Percentiles rank a stretch among this genome's conserved stretches.
Conservation (phyloP, 2,113 vertebrate species). For the Shinisaurus crocodilurus region DNA sequence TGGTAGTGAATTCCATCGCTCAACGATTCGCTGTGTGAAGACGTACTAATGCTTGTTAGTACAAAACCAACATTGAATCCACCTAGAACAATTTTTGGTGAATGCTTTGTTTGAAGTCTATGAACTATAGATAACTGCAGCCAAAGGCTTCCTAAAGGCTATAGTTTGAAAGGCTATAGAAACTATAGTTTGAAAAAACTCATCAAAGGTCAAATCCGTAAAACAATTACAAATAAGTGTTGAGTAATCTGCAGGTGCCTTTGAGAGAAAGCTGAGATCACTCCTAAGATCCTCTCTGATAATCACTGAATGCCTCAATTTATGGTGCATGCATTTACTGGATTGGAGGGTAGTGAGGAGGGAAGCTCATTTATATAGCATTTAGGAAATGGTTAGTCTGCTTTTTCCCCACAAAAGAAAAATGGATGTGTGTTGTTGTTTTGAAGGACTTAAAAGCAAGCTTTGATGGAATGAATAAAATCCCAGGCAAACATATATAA, state of each 20-base stretch:
- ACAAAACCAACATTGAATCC: too few relatives aligned
- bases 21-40: too few relatives aligned
- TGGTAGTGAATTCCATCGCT: too few relatives aligned
- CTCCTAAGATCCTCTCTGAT: neutral
- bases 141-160: too few relatives aligned
- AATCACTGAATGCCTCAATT: neutral
- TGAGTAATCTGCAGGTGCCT: neutral
- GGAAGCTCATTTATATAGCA: neutral
- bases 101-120: too few relatives aligned
- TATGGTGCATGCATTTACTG: neutral
- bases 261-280: neutral
- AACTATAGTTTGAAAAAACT: too few relatives aligned
- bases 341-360: neutral
- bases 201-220: too few relatives aligned
- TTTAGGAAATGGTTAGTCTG: neutral
- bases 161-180: too few relatives aligned
- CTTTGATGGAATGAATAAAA: too few relatives aligned
- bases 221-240: neutral
- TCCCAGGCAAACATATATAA: neutral
- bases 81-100: too few relatives aligned
- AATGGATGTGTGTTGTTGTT: neutral
- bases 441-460: neutral
- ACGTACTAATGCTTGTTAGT: too few relatives aligned
- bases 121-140: too few relatives aligned
- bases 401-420: neutral